A percentile compares a stretch with the other conserved stretches of the same genome.
Conservation (phyloP, 2,113 vertebrate genomes). For the Passer domesticus region DNA sequence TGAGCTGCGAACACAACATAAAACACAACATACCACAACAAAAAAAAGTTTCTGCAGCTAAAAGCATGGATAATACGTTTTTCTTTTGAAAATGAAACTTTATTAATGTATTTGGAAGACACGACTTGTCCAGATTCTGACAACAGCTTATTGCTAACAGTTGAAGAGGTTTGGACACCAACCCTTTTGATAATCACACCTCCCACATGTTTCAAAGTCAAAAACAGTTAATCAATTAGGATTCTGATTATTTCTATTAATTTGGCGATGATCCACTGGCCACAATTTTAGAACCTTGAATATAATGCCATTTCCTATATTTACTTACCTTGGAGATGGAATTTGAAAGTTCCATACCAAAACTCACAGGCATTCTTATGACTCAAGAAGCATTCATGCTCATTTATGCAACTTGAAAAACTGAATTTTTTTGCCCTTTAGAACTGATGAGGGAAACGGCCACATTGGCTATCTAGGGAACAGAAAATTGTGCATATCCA, state of each 20-base stretch:
- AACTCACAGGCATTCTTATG: background rate
- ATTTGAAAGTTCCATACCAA: background rate
- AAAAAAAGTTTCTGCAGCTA: background rate
- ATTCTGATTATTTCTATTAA: background rate
- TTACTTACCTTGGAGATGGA: background rate
- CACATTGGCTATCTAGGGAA: background rate
- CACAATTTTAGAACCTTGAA: background rate
- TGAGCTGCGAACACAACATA: background rate
- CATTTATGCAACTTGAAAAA: background rate
- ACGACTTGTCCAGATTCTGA: background rate
- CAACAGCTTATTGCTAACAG: background rate
- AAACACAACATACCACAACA: background rate
- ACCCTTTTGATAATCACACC: background rate
- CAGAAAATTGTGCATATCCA: background rate
- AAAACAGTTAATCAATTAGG: background rate
- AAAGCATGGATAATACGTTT: background rate
- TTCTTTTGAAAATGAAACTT: background rate
- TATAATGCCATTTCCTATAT: fast-evolving
- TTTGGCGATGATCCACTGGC: background rate
- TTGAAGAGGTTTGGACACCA: background rate
- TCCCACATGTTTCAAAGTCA: background rate
- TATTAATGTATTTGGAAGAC: background rate
- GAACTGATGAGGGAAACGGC: background rate
- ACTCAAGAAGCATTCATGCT: background rate
- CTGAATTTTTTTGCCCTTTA: background rate